Base-by-base conservation (phyloP, 2,888 invertebrate species). In the Cordylochernes scorpioides region DNA sequence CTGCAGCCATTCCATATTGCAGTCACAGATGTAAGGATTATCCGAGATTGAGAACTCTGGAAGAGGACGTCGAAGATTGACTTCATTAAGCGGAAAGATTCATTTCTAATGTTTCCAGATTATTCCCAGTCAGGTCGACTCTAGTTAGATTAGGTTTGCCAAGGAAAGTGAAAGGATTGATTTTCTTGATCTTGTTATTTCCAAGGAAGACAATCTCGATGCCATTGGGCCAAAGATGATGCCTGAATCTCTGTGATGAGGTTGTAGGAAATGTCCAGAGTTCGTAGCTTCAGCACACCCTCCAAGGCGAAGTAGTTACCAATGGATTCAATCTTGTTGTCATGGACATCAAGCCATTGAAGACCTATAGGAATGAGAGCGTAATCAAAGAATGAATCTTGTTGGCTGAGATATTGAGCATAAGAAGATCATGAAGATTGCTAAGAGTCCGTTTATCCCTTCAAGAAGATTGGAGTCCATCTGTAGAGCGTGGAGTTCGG, bases 391-490 rank as follows among this genome's bases (percentile, higher is more conserved):
- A 71, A 69, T 49, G 70, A 68, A 84, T 63, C 51, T 68, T 67
- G 61, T 84, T 84, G 57, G 80, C 80, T 41, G 78, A 80, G 48
- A 84, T 70, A 57, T 84, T 84, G 30, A 84, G 57, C 80, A 80
- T 82, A 47, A 80, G 60, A 42, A 84, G 57, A 45, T 71, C 72
- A 7, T 72, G 68, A 49, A 78, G 68, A 52, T 75, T 70, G 41
- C 66, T 65, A 84, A 82, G 39, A 82, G 59, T 17, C 71, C 72
- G 49, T 70, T 71, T 40, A 84, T 67, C 52, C 77, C 71, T 29
- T 65, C 67, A 35, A 86, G 57, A 41, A 65, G 63, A 58, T 86
- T 86, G 32, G 72, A 71, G 52, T 84, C 84, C 41, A 86, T 55
- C 39, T 82, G 63, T 38, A 86, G 68, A 5, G 82, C 80, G 56